Conservation (phyloP, 2,888 invertebrate genomes). For the Dryococelus australis region DNA sequence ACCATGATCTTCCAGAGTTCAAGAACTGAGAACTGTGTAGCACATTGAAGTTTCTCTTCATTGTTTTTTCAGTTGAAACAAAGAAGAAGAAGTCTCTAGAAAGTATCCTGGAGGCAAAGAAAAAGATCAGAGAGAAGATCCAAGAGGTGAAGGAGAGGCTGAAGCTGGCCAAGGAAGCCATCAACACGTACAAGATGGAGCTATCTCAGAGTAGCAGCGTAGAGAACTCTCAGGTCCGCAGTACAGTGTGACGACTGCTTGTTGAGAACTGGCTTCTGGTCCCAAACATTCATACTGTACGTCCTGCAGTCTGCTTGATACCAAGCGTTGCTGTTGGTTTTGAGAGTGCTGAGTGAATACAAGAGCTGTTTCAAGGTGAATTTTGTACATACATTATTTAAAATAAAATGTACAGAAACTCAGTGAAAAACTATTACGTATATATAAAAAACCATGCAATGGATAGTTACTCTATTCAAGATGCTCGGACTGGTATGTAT, state of each 20-base stretch:
- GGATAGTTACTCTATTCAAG: no score
- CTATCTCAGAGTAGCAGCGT: neutral
- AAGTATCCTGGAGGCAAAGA: neutral
- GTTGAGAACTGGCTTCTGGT: neutral
- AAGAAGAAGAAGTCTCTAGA: neutral
- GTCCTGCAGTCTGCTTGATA: neutral
- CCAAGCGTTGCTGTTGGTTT: neutral
- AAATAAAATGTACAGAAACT: neutral
- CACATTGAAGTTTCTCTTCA: no score
- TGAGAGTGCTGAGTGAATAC: neutral
- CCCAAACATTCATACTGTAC: no score
- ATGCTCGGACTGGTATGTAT: no score
- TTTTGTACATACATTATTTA: no score
- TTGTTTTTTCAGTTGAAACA: neutral
- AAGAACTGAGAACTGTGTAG: no score
- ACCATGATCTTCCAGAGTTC: no score
- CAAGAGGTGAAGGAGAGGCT: neutral
- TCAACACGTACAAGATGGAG: neutral
- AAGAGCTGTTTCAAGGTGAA: no score
- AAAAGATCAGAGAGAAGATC: neutral
- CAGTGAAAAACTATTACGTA: neutral
- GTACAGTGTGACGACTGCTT: neutral
- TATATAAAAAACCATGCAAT: no score
- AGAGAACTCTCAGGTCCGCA: neutral
- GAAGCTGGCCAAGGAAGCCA: constrained; percentile 1